These are phyloP conservation scores for Oncopeltus fasciatus DNA, from an alignment of 1,140 invertebrate genomes.

Conservation along the genomic window DNA sequence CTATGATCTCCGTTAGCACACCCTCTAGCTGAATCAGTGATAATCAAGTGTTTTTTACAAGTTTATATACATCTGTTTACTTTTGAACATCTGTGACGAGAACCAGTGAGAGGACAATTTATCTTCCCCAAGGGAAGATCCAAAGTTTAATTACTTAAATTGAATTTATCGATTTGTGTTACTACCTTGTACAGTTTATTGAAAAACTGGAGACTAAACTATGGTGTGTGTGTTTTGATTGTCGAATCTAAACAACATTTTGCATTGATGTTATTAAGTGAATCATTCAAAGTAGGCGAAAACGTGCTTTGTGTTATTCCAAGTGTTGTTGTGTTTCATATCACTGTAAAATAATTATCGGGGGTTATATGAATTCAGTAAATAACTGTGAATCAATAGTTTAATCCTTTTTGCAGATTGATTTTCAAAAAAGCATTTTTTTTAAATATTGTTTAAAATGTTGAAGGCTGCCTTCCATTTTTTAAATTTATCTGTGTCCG, in stretches of 20 bases:
- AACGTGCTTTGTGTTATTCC: conserved; percentile 15
- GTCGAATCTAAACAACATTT: background rate
- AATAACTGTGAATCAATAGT: no score
- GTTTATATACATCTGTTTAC: background rate
- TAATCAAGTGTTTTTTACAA: conserved; percentile 1
- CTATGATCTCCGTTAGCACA: conserved; percentile 1
- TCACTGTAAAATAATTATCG: conserved; percentile 8
- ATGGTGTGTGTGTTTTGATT: background rate
- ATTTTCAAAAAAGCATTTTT: no score
- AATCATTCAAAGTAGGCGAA: conserved; percentile 14
- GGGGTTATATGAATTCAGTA: background rate
- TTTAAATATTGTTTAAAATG: no score
- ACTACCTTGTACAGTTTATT: background rate
- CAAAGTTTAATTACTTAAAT: background rate
- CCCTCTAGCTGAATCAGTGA: conserved; percentile 4
- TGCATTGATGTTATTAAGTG: background rate
- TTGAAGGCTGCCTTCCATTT: no score
- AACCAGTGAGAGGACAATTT: background rate
- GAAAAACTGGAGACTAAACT: background rate
- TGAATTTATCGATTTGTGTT: background rate
- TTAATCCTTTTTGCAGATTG: no score
- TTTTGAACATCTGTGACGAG: background rate
- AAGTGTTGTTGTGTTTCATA: conserved; percentile 16
- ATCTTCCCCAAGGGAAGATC: background rate
- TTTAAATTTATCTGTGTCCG: no score